Evolutionary conservation across 2,113 vertebrate species (phyloP).

Genomic region (Natator depressus): DNA sequence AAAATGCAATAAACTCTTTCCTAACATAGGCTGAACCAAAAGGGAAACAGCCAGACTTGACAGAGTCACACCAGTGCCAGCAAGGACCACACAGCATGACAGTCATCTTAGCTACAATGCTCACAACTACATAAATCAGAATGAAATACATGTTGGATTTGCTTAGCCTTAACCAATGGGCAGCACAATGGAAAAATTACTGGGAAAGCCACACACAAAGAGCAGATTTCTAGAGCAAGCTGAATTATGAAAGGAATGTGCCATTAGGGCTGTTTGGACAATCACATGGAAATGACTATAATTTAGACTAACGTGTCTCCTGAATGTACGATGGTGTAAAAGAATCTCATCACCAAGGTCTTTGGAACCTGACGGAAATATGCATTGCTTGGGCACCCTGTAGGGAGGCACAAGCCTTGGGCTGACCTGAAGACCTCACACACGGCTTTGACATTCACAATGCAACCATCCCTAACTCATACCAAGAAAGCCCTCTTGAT

Average conservation of each 20-base stretch:
- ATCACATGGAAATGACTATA: too few species aligned
- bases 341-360: background rate
- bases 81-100: background rate
- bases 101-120: background rate
- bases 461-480: background rate
- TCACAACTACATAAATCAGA: background rate
- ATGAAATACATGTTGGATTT: background rate
- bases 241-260: background rate
- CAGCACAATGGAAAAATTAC: background rate
- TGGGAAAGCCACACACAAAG: rapidly evolving
- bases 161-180: too few species aligned
- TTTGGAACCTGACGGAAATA: background rate
- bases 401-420: background rate
- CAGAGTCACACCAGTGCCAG: background rate
- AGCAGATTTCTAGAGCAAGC: background rate
- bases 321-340: background rate
- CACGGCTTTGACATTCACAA: background rate
- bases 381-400: rapidly evolving
- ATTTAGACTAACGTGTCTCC: rapidly evolving
- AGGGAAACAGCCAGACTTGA: rapidly evolving
- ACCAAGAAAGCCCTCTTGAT: background rate
- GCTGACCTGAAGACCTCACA: background rate
- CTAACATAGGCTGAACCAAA: rapidly evolving
- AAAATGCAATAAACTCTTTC: background rate
- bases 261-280: background rate